Evolutionary conservation across 2,888 invertebrate genomes (phyloP).

Genomic region (Belgica antarctica): DNA sequence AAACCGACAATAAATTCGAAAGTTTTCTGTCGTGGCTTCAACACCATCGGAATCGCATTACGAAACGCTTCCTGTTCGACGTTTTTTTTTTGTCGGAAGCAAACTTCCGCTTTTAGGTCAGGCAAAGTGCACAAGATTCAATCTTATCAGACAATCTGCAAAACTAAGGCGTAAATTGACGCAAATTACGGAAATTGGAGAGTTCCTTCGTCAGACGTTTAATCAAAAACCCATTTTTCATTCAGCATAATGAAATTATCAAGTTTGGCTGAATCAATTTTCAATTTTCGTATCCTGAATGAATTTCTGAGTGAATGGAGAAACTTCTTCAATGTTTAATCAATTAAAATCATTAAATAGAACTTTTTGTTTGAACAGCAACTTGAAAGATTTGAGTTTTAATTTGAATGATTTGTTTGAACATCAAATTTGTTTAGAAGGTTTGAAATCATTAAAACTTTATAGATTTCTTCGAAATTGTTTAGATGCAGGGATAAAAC

Average conservation of each 20-base stretch:
- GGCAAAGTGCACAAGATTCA: no score
- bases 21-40: no score
- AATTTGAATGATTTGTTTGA: not conserved
- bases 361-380: not conserved
- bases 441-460: no score
- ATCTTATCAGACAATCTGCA: no score
- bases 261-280: not conserved
- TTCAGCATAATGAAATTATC: not conserved
- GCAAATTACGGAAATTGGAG: conserved; percentile 1
- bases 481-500: no score
- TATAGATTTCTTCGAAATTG: no score
- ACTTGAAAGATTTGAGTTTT: not conserved
- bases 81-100: no score
- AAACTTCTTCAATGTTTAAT: no score
- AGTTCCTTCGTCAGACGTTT: not conserved
- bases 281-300: not conserved
- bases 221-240: not conserved
- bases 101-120: no score
- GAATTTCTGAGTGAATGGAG: not conserved
- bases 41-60: no score
- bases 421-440: not conserved
- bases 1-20: no score
- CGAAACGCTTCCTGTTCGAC: no score
- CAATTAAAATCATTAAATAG: not conserved
- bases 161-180: not conserved